phyloP scores from a whole-genome alignment of 2,797 vertebrate genomes.

The Craterocephalus amniculus region DNA sequence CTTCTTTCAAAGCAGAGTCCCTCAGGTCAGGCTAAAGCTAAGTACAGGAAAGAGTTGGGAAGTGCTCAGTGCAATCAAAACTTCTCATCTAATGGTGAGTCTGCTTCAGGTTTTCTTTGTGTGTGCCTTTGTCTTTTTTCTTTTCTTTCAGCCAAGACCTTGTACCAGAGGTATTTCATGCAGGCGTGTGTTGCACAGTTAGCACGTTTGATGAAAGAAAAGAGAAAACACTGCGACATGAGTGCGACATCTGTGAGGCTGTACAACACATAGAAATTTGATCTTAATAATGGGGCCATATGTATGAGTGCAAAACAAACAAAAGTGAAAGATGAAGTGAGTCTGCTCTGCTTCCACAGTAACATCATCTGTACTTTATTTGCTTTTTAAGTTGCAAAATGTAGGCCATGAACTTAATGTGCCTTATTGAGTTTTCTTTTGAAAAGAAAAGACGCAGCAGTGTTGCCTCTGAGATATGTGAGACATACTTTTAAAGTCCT shows the following conservation, averaged over 20 bases:
- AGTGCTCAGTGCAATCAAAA: slow-evolving; percentile 64
- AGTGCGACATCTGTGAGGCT: slow-evolving; percentile 43
- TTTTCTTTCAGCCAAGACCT: slow-evolving; percentile 29
- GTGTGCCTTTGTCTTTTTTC: slow-evolving; percentile 34
- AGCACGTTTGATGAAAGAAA: slow-evolving; percentile 20
- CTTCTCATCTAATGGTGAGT: slow-evolving; percentile 56
- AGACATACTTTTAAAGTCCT: background rate
- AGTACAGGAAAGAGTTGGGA: slow-evolving; percentile 82
- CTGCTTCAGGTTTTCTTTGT: slow-evolving; percentile 35
- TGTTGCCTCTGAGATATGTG: background rate
- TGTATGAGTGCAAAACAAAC: slow-evolving; percentile 5
- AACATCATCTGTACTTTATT: slow-evolving; percentile 11
- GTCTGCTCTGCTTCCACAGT: slow-evolving; percentile 21
- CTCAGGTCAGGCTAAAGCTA: slow-evolving; percentile 86
- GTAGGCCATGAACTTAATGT: background rate
- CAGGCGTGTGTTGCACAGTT: slow-evolving; percentile 15
- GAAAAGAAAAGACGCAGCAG: background rate
- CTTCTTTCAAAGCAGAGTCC: slow-evolving; percentile 82
- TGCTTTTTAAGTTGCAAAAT: slow-evolving; percentile 7
- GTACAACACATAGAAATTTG: slow-evolving; percentile 35
- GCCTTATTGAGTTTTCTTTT: background rate
- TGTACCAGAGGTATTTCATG: slow-evolving; percentile 34
- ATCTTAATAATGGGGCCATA: slow-evolving; percentile 14
- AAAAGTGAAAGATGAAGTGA: background rate
- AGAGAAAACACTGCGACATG: slow-evolving; percentile 31